Base-by-base conservation (phyloP, 2,113 vertebrate genomes). In the Solea solea region DNA sequence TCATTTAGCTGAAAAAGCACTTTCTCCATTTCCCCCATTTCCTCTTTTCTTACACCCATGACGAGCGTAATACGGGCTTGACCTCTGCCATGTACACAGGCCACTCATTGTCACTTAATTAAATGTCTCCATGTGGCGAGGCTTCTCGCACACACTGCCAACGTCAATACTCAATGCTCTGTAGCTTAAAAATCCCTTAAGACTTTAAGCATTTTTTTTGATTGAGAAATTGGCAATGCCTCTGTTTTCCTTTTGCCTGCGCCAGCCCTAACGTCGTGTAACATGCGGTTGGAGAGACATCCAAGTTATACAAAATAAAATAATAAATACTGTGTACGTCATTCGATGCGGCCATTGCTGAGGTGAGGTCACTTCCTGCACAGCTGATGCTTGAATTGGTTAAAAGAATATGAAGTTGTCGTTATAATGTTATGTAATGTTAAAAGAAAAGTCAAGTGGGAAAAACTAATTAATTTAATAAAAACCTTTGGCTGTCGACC, bases 1-100 rank as follows among this genome's bases (percentile, higher is more conserved):
- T 80, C 81, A 85, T 62, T 9, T 53, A 5, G n/a, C 15, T 15
- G 27, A 51, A 78, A 64, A 60, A 34, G 44, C 63, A 50, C 52
- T 69, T 63, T 69, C 74, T 76, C 21, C 69, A 70, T 86, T 90
- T 83, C 87, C 76, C 77, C 50, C 9, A 5, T 65, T 82, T 84
- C 72, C 77, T 78, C 57, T 50, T 69, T 53, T 49, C 40, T 44
- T 42, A n/a, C 55, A 28, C 78, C 51, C 27, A 34, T 16, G 2
- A 10, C 57, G 66, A 68, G 56, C 75, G 45, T 60, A 60, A 21
- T 45, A 56, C 40, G 46, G 69, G 15, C 69, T 63, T 28, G 14
- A 44, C 62, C 67, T 50, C 28, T 15, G 46, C 59, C 3, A 15
- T 56, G 42, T 73, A 63, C 69, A 82, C 59, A 83, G 52, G 49